Base-by-base conservation (phyloP, 2,888 invertebrate genomes). In the Chalcis sispes region DNA sequence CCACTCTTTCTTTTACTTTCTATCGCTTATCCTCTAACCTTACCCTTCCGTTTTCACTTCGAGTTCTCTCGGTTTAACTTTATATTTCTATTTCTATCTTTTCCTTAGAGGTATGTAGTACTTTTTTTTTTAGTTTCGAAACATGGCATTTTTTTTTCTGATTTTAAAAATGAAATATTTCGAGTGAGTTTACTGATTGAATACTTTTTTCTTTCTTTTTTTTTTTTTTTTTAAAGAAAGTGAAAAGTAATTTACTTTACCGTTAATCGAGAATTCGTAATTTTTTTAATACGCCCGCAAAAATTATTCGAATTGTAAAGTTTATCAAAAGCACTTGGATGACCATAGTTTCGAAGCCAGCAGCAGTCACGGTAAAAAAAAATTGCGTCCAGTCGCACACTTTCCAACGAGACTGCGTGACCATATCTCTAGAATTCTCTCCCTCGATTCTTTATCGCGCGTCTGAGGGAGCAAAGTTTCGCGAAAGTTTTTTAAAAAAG, bases 1-100 rank as follows among this genome's bases (percentile, higher is more conserved):
- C 83, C 78, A 75, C 79, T 81, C 82, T 80, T 77, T 82, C 80
- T 79, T 83, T 82, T 81, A 80, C 81, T n/a, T n/a, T n/a, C n/a
- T n/a, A n/a, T n/a, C n/a, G n/a, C n/a, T n/a, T n/a, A n/a, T n/a
- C n/a, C n/a, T n/a, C n/a, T n/a, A n/a, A n/a, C 80, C 82, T 80
- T 79, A 79, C 73, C 72, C 78, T 79, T 72, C 72, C 59, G 25
- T 13, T 25, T 27, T 23, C 52, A 10, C 61, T 61, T 67, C 54
- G 40, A 36, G 4, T 36, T 36, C 36, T 36, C 10, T 36, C 36
- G 36, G 10, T 7, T 10, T 36, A 7, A 36, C 36, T 36, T 36
- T 36, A 36, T 36, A 36, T 13, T 42, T 36, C 36, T 7, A 8
- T 4, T 59, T 13, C 48, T 32, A 18, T 23, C 36, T 8, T 64